Evolutionary conservation across 2,888 invertebrate species (phyloP), one percentile per base, ranked within the genome.

Genomic region (Phaedon cochleariae): DNA sequence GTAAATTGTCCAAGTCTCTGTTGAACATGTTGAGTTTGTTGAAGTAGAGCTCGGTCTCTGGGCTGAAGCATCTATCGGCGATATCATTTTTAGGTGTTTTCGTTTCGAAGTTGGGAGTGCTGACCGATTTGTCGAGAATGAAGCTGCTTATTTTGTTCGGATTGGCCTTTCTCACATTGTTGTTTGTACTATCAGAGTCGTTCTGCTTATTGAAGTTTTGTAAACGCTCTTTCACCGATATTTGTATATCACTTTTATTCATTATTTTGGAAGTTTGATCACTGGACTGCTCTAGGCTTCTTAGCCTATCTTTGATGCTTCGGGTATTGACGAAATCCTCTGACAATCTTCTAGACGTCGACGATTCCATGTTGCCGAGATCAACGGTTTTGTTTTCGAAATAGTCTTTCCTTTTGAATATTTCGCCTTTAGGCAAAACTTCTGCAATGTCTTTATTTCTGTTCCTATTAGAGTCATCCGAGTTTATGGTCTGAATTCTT

Each of bases 391-490:
- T 87, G 74, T 90, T 90, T 82, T 95, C 94, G 76, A 95, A 95
- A 66, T 95, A 88, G 82, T 93, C 93, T 75, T 93, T 90, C 74
- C 94, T 86, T 84, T 94, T 93, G 64, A 90, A 87, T 72, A 95
- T 91, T 80, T 94, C 90, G 21, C 94, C 91, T 85, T 93, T 94
- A n/a, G 92, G 90, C 67, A 90, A 84, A 18, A 78, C 74, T 69
- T 82, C 81, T 5, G 76, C 73, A 60, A 69, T 73, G 66, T 81
- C 80, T 76, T 81, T 80, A 63, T 77, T 74, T 69, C 72, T 75
- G 29, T 75, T 76, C 51, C 82, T 80, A 63, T 79, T 73, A 1
- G 79, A 77, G 49, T 83, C 81, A 62, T 81, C 80, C 20, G 82
- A 74, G 54, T 81, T 79, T 31, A 82, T 82, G 72, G 80, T 83